Base-by-base conservation (phyloP, 2,113 vertebrate genomes). In the Hyperopisus bebe region DNA sequence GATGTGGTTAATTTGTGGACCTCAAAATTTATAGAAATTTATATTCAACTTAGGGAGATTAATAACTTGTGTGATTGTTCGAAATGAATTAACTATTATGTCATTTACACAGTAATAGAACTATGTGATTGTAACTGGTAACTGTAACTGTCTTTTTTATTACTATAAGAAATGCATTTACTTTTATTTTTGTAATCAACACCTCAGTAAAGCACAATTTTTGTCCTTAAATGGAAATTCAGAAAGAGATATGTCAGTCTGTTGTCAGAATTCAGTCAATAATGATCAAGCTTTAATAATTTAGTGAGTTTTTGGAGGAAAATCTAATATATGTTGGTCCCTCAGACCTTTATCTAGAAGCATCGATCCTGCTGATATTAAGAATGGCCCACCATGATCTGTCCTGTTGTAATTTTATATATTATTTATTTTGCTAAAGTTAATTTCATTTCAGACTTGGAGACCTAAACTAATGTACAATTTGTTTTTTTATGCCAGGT, bases 401-500 rank as follows among this genome's bases (percentile, higher is more conserved):
- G 50, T 42, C 7, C n/a, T 87, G 47, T 9, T 15, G 46, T 55
- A 39, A 87, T 87, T 35, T 35, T 66, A 39, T 66, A 46, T 47
- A 21, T 88, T 11, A 42, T 47, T n/a, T 66, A 88, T 44, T 39
- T 70, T 31, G n/a, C 7, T 11, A 42, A 17, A 88, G 51, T 24
- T 46, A 66, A 70, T 44, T 44, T 46, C 31, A 31, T 55, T 21
- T 42, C 11, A 89, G 24, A 39, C 0, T 27, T 55, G 39, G 21
- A 44, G 82, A 84, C 11, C 51, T 27, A 42, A 58, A 39, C 50
- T 88, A 47, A 44, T n/a, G 70, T 44, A 53, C 27, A 50, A 35
- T 4, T 10, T 48, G 90, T 42, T 88, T 51, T 86, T 87, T 90
- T 89, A 91, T 90, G 87, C 3, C 92, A 99, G 98, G 96, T 99